Evolutionary conservation across 2,113 vertebrate species (phyloP), one percentile per base, ranked within the genome.

Genomic region (Saccopteryx bilineata): DNA sequence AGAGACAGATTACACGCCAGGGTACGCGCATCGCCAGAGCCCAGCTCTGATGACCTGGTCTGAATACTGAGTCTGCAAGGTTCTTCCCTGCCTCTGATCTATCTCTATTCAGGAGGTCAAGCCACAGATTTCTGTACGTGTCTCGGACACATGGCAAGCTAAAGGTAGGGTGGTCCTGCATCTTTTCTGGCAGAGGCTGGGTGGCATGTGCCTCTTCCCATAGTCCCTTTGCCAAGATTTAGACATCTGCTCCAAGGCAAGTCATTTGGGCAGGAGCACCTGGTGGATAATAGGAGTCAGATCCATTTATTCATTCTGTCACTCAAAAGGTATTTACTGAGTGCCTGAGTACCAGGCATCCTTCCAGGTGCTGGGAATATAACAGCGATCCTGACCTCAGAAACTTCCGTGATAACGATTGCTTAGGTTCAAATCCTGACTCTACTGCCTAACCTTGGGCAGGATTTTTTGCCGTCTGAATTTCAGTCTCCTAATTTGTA

Each of bases 251-350:
- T 66, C 33, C 10, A 46, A 68, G 21, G 83, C 14, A 52, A 76
- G 18, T 23, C 28, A 9, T 65, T n/a, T 69, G 31, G 48, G 39
- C 1, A 54, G 5, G 14, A 76, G 28, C 58, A 76, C 2, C 33
- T 50, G 39, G 11, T 74, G 9, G 79, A 52, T 89, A 52, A 87
- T 11, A 74, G 33, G 28, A 74, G 26, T 93, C 75, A 61, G 74
- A 82, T 60, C 48, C 28, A 87, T 61, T 78, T 33, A 60, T 69
- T 74, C 26, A 79, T 90, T 71, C 69, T 58, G 17, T 91, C 60
- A 95, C 66, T 95, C 33, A 61, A 58, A 92, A 80, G 48, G 24
- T 66, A 31, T 50, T 91, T 66, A 56, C 28, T 60, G 80, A 56
- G 12, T 69, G 8, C 26, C 54, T 24, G 9, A 50, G 12, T 9